phyloP scores from a whole-genome alignment of 2,797 vertebrate species.

The Balearica regulorum region DNA sequence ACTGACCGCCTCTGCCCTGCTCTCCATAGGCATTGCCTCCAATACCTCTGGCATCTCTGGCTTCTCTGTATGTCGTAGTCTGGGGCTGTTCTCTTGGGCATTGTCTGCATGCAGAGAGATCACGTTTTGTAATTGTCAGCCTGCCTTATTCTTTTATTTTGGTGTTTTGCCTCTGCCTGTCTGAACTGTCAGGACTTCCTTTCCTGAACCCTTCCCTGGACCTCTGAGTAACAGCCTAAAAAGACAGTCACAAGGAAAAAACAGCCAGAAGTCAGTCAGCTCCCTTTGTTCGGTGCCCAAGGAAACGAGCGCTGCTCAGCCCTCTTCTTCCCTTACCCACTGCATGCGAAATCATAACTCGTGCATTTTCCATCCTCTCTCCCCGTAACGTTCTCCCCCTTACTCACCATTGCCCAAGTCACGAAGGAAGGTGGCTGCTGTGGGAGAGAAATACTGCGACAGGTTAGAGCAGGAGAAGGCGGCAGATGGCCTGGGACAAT shows the following conservation, averaged over 20 bases:
- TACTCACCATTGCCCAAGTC: background rate
- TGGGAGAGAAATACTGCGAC: background rate
- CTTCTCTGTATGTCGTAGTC: constrained; percentile 77
- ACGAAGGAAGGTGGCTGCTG: constrained; percentile 12
- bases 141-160: constrained; percentile 56
- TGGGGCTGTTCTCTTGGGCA: constrained; percentile 77
- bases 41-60: constrained; percentile 47
- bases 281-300: background rate
- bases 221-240: constrained; percentile 6
- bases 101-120: constrained; percentile 71
- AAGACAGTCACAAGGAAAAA: background rate
- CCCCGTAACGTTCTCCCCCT: background rate
- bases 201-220: constrained; percentile 54
- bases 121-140: constrained; percentile 25
- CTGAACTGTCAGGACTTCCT: constrained; percentile 43
- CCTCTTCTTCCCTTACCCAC: constrained; percentile 31
- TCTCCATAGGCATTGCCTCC: constrained; percentile 28
- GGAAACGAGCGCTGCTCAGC: constrained; percentile 10
- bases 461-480: background rate
- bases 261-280: constrained; percentile 9
- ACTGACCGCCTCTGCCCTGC: constrained; percentile 30
- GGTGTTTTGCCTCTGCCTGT: constrained; percentile 61
- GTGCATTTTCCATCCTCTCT: constrained; percentile 31
- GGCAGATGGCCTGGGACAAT: background rate
- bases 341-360: constrained; percentile 34